Evolutionary conservation across 1,140 invertebrate species (phyloP).

Genomic region (Brachionus manjavacas): DNA sequence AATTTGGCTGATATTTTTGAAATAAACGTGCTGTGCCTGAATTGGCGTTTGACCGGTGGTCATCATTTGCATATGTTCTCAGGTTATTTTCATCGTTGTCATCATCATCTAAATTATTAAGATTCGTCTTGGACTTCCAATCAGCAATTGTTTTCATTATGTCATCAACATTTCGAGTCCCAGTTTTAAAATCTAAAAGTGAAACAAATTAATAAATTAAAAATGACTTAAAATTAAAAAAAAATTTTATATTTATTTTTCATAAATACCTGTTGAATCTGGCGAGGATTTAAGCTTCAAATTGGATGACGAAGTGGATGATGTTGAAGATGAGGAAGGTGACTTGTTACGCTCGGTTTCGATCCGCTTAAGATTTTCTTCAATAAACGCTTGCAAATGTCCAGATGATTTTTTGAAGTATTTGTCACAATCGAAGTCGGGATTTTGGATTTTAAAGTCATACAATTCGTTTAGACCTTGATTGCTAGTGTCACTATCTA

Average conservation of each 20-base stretch:
- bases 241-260: not conserved
- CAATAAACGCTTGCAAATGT: slow-evolving; percentile 86
- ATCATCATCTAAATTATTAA: slow-evolving; percentile 22
- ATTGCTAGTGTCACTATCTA: not conserved
- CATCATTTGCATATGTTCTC: not conserved
- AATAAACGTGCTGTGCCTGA: not conserved
- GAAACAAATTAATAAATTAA: not conserved
- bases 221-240: not conserved
- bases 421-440: slow-evolving; percentile 81
- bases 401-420: slow-evolving; percentile 80
- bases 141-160: slow-evolving; percentile 25
- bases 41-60: not conserved
- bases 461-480: slow-evolving; percentile 75
- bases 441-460: slow-evolving; percentile 80
- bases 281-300: not conserved
- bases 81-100: slow-evolving; percentile 34
- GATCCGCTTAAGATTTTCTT: slow-evolving; percentile 75
- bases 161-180: slow-evolving; percentile 18
- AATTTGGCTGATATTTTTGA: slow-evolving; percentile 1
- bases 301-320: slow-evolving; percentile 18
- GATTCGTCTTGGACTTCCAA: slow-evolving; percentile 5
- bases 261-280: not conserved
- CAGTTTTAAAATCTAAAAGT: not conserved
- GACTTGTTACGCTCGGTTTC: slow-evolving; percentile 59
- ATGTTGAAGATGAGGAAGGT: slow-evolving; percentile 22